Base-by-base conservation (phyloP, 2,113 vertebrate species). In the Oryzias celebensis region DNA sequence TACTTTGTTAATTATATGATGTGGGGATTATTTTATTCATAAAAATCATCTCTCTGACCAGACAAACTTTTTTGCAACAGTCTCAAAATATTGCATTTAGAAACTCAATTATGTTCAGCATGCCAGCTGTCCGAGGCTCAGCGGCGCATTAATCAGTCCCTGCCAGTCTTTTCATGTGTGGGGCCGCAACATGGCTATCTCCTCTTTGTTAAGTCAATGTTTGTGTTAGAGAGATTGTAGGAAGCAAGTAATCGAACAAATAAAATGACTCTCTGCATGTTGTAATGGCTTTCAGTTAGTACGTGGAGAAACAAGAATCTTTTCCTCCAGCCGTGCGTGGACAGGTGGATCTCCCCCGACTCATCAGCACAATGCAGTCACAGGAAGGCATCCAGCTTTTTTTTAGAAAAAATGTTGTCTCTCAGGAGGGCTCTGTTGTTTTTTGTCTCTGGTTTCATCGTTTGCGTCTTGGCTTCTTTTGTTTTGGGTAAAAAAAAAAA, bases 381-480 rank as follows among this genome's bases (percentile, higher is more conserved):
- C 36, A 36, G 36, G 8, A 36, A 12, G 36, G 36, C 36, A 36
- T 12, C 36, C 36, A 36, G 36, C 10, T 13, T 36, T 28, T 28
- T 26, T 36, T 36, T 12, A 36, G 36, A 36, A 1, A 12, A 36
- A 36, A 12, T 18, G 47, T 18, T 12, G 6, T 20, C 41, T 26
- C 15, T n/a, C 43, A 16, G 15, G 15, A 17, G 6, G 7, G 3
- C 16, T 16, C 3, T 23, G 43, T 24, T 8, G 2, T 44, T 14
- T 15, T 66, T 52, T 62, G 36, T 5, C 31, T 44, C 51, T 14
- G 31, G 22, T 49, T 18, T 44, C n/a, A 68, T 46, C 15, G 4
- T 52, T 15, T 1, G 48, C 46, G 15, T 43, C 18, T 52, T 22
- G 46, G 52, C 24, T 43, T 18, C 41, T 18, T 56, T 42, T 24